phyloP scores from a whole-genome alignment of 35 echinoderm and acorn worm genomes.

The Hemicentrotus pulcherrimus region DNA sequence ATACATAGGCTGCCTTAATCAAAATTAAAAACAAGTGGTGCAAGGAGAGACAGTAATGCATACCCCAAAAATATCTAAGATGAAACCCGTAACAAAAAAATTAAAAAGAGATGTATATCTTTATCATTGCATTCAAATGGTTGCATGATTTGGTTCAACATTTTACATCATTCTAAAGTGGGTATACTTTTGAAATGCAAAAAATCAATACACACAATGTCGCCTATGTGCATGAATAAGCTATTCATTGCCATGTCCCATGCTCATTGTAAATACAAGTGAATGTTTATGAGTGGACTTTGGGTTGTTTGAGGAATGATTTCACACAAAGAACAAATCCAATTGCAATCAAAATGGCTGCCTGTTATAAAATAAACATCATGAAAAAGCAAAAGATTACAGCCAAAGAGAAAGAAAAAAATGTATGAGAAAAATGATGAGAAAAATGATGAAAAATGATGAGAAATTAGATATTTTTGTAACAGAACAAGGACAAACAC shows the following conservation, averaged over 20 bases:
- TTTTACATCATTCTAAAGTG: neutral
- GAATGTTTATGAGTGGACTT: neutral
- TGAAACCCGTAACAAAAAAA: neutral
- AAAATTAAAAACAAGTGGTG: neutral
- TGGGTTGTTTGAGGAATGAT: neutral
- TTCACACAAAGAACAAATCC: neutral
- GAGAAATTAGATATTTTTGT: neutral
- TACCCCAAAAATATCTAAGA: neutral
- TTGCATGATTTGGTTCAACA: neutral
- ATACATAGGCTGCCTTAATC: neutral
- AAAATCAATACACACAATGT: neutral
- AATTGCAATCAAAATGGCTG: slow-evolving; percentile 21
- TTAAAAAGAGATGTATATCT: neutral
- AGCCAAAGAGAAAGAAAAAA: neutral
- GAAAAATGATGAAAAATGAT: neutral
- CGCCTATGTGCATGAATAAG: neutral
- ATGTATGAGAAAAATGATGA: neutral
- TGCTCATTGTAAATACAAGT: slow-evolving; percentile 2
- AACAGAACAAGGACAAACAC: neutral
- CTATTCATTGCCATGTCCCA: neutral
- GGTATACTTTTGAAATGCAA: neutral
- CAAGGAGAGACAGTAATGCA: neutral
- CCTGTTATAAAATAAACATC: neutral
- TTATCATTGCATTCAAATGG: neutral
- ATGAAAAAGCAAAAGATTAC: neutral